phyloP scores from a whole-genome alignment of 1,140 invertebrate genomes.

The Solenopsis invicta region DNA sequence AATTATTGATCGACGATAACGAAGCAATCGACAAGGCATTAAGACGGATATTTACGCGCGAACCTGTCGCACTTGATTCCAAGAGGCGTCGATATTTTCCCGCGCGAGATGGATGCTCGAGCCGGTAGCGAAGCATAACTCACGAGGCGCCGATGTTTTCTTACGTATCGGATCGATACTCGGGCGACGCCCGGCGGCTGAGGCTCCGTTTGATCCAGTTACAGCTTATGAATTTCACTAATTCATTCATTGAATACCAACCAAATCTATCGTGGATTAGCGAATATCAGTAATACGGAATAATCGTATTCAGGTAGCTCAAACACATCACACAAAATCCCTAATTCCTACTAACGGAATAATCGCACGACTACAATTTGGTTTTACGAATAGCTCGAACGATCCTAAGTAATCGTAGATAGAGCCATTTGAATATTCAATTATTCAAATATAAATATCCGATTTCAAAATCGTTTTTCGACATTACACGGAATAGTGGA shows the following conservation, averaged over 20 bases:
- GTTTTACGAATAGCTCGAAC: slow-evolving; percentile 1
- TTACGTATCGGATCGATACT: slow-evolving; percentile 49
- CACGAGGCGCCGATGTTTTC: slow-evolving; percentile 25
- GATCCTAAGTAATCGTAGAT: slow-evolving; percentile 1
- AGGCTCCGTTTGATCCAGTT: neutral
- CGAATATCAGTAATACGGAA: neutral
- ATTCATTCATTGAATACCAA: neutral
- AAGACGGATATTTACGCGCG: slow-evolving; percentile 12
- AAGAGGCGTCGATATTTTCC: slow-evolving; percentile 27
- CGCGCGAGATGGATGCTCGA: slow-evolving; percentile 1
- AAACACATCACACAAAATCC: neutral
- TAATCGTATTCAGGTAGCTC: neutral
- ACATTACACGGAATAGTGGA: too few relatives aligned
- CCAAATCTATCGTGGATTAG: neutral
- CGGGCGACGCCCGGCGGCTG: neutral
- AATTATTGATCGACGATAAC: slow-evolving; percentile 30
- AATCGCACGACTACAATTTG: neutral
- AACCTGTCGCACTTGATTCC: neutral
- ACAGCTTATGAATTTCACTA: slow-evolving; percentile 9
- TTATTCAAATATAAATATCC: slow-evolving; percentile 4
- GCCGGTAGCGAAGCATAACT: neutral
- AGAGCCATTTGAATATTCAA: neutral
- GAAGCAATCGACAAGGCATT: slow-evolving; percentile 16
- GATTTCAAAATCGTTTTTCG: neutral
- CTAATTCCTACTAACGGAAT: neutral